A percentile compares a stretch with the other conserved stretches of the same genome.
Conservation (phyloP, 2,113 vertebrate genomes). For the Diphyllodes magnificus region DNA sequence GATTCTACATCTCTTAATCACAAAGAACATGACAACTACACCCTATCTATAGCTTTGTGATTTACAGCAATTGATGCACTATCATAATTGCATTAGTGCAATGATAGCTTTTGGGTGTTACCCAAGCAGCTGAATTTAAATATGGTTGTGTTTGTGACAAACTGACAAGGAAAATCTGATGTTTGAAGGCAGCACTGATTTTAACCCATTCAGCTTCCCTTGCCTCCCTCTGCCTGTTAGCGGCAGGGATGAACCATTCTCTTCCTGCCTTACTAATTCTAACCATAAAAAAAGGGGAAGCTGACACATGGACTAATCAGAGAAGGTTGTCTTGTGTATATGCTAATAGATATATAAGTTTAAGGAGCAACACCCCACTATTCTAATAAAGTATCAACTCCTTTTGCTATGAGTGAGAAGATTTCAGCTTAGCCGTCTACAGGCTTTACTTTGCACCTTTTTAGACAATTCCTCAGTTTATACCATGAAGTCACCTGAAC, state of each 20-base stretch:
- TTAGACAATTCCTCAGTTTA: neutral
- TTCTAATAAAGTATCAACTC: neutral
- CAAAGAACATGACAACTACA: slow-evolving; percentile 62
- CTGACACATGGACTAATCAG: neutral
- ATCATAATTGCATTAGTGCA: slow-evolving; percentile 55
- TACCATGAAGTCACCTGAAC: neutral
- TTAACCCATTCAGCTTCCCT: neutral
- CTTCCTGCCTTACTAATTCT: neutral
- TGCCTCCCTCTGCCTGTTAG: neutral
- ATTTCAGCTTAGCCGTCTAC: neutral
- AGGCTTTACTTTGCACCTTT: neutral
- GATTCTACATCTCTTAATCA: slow-evolving; percentile 64
- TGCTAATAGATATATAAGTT: neutral
- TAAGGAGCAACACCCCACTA: neutral
- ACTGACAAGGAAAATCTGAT: slow-evolving; percentile 4
- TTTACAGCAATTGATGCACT: slow-evolving; percentile 57
- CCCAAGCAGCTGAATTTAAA: slow-evolving; percentile 35
- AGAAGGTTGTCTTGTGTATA: neutral
- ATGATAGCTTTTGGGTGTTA: slow-evolving; percentile 46
- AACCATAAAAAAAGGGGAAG: neutral
- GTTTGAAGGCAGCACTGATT: neutral
- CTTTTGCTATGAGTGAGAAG: neutral
- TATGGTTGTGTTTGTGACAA: neutral
- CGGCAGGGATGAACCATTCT: neutral
- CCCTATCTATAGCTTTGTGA: slow-evolving; percentile 38